Conservation (phyloP, 2,113 vertebrate species). For the Peucedramus taeniatus region DNA sequence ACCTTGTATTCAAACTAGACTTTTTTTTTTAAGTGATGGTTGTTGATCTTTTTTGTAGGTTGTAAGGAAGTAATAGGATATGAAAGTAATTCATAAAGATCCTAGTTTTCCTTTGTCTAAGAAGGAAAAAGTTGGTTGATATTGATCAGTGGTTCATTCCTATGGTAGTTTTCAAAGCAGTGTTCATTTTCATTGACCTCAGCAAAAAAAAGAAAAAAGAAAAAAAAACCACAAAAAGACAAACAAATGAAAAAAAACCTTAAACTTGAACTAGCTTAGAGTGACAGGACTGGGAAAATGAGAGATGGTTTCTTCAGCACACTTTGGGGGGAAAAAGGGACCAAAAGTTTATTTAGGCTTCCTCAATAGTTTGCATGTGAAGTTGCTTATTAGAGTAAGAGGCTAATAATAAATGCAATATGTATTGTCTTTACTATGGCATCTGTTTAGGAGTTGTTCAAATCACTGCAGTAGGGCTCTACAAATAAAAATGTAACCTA, state of each 20-base stretch:
- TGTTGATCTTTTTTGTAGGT: constrained; percentile 45
- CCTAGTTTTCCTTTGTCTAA: constrained; percentile 54
- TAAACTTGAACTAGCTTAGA: constrained; percentile 70
- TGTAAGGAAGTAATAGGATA: constrained; percentile 60
- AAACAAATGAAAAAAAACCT: not conserved
- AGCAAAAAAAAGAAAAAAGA: not conserved
- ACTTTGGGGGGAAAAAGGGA: constrained; percentile 75
- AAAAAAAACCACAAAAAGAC: not conserved
- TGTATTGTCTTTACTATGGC: constrained; percentile 72
- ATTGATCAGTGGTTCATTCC: constrained; percentile 49
- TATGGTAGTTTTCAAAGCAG: constrained; percentile 47
- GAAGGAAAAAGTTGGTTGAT: not conserved
- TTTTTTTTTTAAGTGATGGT: constrained; percentile 29
- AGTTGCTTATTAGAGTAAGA: constrained; percentile 75
- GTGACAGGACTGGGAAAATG: constrained; percentile 65
- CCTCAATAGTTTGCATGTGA: constrained; percentile 73
- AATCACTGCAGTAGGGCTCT: constrained; percentile 77
- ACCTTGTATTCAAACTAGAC: constrained; percentile 48
- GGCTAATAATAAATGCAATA: constrained; percentile 71
- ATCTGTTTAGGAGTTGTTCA: constrained; percentile 76
- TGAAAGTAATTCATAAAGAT: constrained; percentile 59
- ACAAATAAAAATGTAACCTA: constrained; percentile 68
- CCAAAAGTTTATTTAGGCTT: constrained; percentile 75
- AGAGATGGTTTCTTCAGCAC: constrained; percentile 74
- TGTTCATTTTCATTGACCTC: constrained; percentile 63